phyloP scores from a whole-genome alignment of 2,113 vertebrate genomes.

The Calidris pugnax region DNA sequence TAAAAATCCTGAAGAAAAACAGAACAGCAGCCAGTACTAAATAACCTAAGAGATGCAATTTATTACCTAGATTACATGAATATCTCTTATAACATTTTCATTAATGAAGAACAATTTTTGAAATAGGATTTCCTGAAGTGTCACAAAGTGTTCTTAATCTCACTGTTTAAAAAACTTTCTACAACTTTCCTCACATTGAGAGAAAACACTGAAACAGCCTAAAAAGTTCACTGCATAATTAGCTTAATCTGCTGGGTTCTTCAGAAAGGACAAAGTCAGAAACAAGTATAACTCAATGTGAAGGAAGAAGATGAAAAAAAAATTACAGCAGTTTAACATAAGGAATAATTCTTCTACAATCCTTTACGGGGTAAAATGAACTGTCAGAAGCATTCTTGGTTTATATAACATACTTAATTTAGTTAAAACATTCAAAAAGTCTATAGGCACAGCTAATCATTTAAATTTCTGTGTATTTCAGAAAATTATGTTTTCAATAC shows the following conservation, averaged over 20 bases:
- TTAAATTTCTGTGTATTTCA: neutral
- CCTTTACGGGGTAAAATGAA: neutral
- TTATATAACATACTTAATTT: neutral
- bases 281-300: neutral
- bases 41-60: neutral
- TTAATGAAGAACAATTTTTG: neutral
- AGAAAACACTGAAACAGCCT: neutral
- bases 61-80: neutral
- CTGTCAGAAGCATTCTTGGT: neutral
- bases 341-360: neutral
- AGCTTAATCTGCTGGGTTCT: neutral
- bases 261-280: neutral
- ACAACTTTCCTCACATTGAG: neutral
- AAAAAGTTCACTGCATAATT: conserved; percentile 1
- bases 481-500: neutral
- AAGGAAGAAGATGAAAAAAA: neutral
- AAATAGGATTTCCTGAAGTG: neutral
- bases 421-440: neutral
- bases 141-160: neutral
- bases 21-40: neutral
- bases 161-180: neutral
- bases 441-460: neutral
- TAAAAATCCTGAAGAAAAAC: neutral
- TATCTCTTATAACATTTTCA: neutral
- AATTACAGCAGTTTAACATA: neutral